These are phyloP conservation scores for Labeo catla DNA, from an alignment of 2,113 vertebrate species.

Conservation along the genomic window DNA sequence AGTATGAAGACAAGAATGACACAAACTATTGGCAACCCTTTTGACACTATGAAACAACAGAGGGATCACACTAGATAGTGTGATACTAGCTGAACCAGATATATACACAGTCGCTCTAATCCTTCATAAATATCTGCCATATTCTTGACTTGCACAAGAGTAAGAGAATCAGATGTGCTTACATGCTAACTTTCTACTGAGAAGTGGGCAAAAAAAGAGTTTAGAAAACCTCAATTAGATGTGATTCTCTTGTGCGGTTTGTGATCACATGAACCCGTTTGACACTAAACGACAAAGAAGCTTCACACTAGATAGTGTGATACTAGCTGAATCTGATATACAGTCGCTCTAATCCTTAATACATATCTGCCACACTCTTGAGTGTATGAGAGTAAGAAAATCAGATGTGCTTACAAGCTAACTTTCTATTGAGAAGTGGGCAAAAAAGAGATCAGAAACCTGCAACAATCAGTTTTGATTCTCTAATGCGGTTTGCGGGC, in stretches of 20 bases:
- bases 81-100: neutral
- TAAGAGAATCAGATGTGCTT: neutral
- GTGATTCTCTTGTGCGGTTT: neutral
- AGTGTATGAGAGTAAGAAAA: neutral
- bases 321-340: neutral
- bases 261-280: neutral
- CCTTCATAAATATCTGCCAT: neutral
- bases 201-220: neutral
- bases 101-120: neutral
- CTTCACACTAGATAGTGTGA: too few species aligned
- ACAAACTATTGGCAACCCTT: neutral
- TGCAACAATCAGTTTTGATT: neutral
- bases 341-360: neutral
- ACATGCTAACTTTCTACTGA: neutral
- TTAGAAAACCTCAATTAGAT: neutral
- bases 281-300: neutral
- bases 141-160: neutral
- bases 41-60: neutral
- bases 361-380: neutral
- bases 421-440: slow-evolving; percentile 7
- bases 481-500: neutral
- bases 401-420: neutral
- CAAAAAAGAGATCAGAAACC: neutral
- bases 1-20: neutral
- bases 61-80: neutral